Evolutionary conservation across 2,888 invertebrate genomes (phyloP), one percentile per base, ranked within the genome.

Genomic region (Megastigmus dorsalis): DNA sequence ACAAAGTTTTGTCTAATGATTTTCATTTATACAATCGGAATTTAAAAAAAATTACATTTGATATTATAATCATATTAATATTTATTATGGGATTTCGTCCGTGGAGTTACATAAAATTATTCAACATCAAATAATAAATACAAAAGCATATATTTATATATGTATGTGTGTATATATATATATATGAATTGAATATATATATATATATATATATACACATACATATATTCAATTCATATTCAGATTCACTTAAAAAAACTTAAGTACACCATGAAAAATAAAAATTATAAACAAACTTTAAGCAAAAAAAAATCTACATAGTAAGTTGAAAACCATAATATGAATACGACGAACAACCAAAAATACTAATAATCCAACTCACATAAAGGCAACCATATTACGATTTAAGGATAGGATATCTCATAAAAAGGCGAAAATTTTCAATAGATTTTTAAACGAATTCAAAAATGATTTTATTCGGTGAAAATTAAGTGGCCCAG

Each of bases 391-490:
- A 38, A 60, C 45, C 26, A 57, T 43, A 54, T 52, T 59, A 15
- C 15, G 5, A 28, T 59, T 60, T 28, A 3, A 62, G 67, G 62
- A 62, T 43, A 50, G 66, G 72, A 60, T 7, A 45, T 41, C 60
- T 43, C 26, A 43, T 10, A 43, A 57, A 69, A 69, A 43, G 45
- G 6, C 18, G 4, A 69, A 59, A n/a, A 62, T 54, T 65, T 20
- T 65, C 54, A 26, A 65, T 69, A 30, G 28, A 36, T 45, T 59
- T 66, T 74, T 57, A 54, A 75, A 76, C 63, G 65, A 73, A 73
- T 73, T 73, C 59, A 73, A 76, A 75, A 76, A 76, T 69, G 65
- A 76, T 60, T 76, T 76, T 76, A 76, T 76, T 76, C 48, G 69
- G 65, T 76, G 76, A 65, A 76, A 76, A 73, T 66, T 50, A 72